These are phyloP conservation scores for Aurelia aurita complex sp. Pacific DNA, from an alignment of 30 jellyfish, hydroid and myxozoan genomes.

Conservation along the genomic window DNA sequence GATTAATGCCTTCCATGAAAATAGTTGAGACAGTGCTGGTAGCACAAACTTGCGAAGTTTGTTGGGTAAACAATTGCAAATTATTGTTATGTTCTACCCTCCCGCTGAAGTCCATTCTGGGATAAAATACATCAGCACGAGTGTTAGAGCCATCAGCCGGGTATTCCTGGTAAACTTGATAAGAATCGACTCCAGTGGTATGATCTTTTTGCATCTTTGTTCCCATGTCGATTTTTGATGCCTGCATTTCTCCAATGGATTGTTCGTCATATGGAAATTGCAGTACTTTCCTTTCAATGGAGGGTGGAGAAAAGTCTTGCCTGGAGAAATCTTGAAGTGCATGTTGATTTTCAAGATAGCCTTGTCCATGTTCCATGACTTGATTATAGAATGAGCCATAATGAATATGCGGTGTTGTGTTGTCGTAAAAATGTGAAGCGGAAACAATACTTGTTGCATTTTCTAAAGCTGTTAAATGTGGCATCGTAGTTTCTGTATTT, in stretches of 20 bases:
- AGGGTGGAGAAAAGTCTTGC: slow-evolving; percentile 23
- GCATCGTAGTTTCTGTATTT: slow-evolving; percentile 6
- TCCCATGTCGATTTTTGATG: slow-evolving; percentile 4
- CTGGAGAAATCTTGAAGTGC: slow-evolving; percentile 29
- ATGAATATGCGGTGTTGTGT: slow-evolving; percentile 13
- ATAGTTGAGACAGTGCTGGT: slow-evolving; percentile 8
- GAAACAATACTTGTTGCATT: slow-evolving; percentile 15
- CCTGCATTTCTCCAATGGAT: slow-evolving; percentile 27
- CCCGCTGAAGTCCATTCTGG: slow-evolving; percentile 29
- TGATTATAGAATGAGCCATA: slow-evolving; percentile 43
- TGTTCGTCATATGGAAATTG: slow-evolving; percentile 70
- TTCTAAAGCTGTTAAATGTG: slow-evolving; percentile 35
- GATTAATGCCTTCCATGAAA: slow-evolving; percentile 36
- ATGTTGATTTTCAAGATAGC: slow-evolving; percentile 36
- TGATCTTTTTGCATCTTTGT: slow-evolving; percentile 20
- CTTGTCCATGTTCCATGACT: slow-evolving; percentile 29
- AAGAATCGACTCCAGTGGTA: not conserved
- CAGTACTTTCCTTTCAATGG: slow-evolving; percentile 26
- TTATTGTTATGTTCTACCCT: slow-evolving; percentile 23
- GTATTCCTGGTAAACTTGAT: slow-evolving; percentile 46
- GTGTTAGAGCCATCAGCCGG: slow-evolving; percentile 10
- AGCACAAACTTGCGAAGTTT: not conserved
- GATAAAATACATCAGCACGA: slow-evolving; percentile 4
- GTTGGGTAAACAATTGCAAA: slow-evolving; percentile 9
- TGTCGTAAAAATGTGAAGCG: not conserved